phyloP scores from a whole-genome alignment of 2,113 vertebrate genomes.

The Dryoscopus gambensis region DNA sequence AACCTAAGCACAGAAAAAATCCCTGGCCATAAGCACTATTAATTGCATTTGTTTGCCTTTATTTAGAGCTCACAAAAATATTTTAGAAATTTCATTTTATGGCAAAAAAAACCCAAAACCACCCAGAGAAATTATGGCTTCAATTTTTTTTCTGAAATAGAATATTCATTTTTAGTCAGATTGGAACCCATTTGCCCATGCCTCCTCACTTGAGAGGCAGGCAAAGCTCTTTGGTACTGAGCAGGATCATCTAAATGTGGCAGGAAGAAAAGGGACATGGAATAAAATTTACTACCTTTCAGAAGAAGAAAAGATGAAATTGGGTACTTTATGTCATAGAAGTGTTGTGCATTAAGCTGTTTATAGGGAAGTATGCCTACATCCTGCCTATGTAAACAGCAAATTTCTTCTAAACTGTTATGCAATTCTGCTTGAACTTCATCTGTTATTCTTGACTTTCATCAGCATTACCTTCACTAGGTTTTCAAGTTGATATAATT shows the following conservation, averaged over 20 bases:
- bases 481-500: neutral
- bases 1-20: neutral
- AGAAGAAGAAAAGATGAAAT: neutral
- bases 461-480: neutral
- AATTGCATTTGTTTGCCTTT: neutral
- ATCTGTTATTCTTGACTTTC: neutral
- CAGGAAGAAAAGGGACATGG: neutral
- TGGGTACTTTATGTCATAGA: fast-evolving
- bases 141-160: neutral
- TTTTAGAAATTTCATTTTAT: neutral
- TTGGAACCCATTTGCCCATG: fast-evolving
- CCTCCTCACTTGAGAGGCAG: neutral
- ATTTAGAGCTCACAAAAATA: neutral
- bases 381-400: neutral
- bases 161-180: neutral
- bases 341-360: neutral
- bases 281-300: neutral
- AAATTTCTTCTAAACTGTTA: neutral
- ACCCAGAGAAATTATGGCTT: neutral
- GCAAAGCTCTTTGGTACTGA: neutral
- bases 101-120: neutral
- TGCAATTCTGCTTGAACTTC: neutral
- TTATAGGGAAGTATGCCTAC: neutral
- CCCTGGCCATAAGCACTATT: neutral
- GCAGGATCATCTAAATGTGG: neutral